phyloP scores from a whole-genome alignment of 2,797 vertebrate species.

The Cyprinella venusta region DNA sequence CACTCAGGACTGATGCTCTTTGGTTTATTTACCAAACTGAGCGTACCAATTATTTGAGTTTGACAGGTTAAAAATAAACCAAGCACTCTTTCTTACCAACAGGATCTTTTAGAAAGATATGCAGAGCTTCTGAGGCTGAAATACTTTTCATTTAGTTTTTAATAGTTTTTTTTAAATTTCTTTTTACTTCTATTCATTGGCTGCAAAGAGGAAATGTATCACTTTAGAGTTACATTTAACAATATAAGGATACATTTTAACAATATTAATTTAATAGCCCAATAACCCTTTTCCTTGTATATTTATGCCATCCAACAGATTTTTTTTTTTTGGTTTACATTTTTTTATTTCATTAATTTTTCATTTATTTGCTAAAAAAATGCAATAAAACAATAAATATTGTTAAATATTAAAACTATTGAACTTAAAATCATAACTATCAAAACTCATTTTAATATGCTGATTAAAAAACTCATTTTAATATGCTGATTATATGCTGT shows the following conservation, averaged over 20 bases:
- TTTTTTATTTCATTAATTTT: too few relatives aligned
- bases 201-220: not conserved
- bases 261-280: not conserved
- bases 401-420: not conserved
- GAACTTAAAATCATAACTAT: not conserved
- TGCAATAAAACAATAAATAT: not conserved
- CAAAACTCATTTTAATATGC: not conserved
- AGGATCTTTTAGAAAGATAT: not conserved
- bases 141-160: too few relatives aligned
- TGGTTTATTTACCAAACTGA: not conserved
- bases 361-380: not conserved
- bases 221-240: not conserved
- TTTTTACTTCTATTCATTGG: not conserved
- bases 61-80: constrained; percentile 6
- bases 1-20: not conserved
- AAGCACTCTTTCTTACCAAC: not conserved
- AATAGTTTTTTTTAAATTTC: too few relatives aligned
- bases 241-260: not conserved
- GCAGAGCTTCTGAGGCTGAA: not conserved
- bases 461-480: too few relatives aligned
- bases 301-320: not conserved
- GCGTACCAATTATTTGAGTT: not conserved
- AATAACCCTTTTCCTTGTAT: not conserved
- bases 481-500: too few relatives aligned
- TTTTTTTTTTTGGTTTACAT: too few relatives aligned